Base-by-base conservation (phyloP, 2,797 vertebrate genomes). In the Cyprinella venusta region DNA sequence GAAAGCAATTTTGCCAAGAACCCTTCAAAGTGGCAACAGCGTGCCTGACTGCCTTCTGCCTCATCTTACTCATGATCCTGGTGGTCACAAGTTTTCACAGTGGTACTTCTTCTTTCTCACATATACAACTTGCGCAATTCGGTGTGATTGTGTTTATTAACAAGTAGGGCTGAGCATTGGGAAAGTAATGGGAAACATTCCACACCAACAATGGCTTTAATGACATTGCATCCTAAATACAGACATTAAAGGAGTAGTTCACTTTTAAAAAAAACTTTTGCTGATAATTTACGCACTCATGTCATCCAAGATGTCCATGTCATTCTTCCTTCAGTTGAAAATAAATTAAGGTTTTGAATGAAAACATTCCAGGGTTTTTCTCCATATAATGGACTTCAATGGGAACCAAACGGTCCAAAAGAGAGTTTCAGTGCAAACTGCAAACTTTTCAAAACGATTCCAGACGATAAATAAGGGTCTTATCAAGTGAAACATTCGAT, bases 41-140 rank as follows among this genome's bases (percentile, higher is more conserved):
- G 45, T 85, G 83, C 13, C 80, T 85, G 50, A 19, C 26, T 30
- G 83, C 12, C 15, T 38, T 85, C 42, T 87, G 86, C 42, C 64
- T 85, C 24, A 56, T 85, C 56, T 82, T 87, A 48, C 30, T 87
- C 40, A 1, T 83, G 38, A 42, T 82, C 15, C 80, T 87, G 71
- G 54, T 85, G 76, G n/a, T 61, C 19, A 67, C 52, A 18, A 76
- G 70, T 40, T 50, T 71, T 21, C 67, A 69, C 12, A 16, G 80
- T 40, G 67, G 86, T 80, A 36, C 68, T 24, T 36, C 69, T 64
- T 2, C 6, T 56, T 72, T 50, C 15, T 42, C 6, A 59, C 6
- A 38, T 8, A 54, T 10, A 56, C 16, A 2, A 38, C 38, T 16
- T 19, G 4, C 15, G 30, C 18, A 4, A 54, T 36, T 67, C 13